Conservation (phyloP, 1,140 invertebrate species). For the Thaumetopoea pityocampa region DNA sequence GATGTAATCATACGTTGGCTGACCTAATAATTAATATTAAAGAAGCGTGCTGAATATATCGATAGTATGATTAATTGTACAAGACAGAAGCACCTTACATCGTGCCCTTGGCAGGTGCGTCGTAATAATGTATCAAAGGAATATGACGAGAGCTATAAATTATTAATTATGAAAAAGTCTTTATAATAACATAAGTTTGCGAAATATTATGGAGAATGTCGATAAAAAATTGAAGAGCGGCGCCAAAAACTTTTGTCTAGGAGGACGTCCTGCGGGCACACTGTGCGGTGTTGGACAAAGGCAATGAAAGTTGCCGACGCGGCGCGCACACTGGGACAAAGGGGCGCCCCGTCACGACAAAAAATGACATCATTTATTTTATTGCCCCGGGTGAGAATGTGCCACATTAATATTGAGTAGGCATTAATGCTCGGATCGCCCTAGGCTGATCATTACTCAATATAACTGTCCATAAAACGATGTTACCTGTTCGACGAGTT, state of each 20-base stretch:
- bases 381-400: conserved; percentile 70
- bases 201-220: conserved; percentile 25
- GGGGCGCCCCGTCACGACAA: conserved; percentile 57
- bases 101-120: conserved; percentile 44
- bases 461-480: conserved; percentile 46
- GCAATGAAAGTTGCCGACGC: conserved; percentile 43
- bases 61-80: conserved; percentile 46
- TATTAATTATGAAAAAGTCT: conserved; percentile 71
- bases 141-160: conserved; percentile 66
- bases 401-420: conserved; percentile 69
- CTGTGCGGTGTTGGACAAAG: conserved; percentile 35
- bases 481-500: conserved; percentile 17
- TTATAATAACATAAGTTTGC: conserved; percentile 44
- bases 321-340: conserved; percentile 55
- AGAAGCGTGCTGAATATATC: conserved; percentile 1
- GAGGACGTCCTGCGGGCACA: conserved; percentile 50
- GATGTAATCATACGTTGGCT: too few relatives aligned
- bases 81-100: conserved; percentile 66
- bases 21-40: too few relatives aligned
- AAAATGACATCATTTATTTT: conserved; percentile 76
- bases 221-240: conserved; percentile 50
- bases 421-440: conserved; percentile 63
- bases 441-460: conserved; percentile 59
- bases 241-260: conserved; percentile 67
- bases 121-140: conserved; percentile 42